phyloP scores from a whole-genome alignment of 2,888 invertebrate genomes.

The Mystacides longicornis region DNA sequence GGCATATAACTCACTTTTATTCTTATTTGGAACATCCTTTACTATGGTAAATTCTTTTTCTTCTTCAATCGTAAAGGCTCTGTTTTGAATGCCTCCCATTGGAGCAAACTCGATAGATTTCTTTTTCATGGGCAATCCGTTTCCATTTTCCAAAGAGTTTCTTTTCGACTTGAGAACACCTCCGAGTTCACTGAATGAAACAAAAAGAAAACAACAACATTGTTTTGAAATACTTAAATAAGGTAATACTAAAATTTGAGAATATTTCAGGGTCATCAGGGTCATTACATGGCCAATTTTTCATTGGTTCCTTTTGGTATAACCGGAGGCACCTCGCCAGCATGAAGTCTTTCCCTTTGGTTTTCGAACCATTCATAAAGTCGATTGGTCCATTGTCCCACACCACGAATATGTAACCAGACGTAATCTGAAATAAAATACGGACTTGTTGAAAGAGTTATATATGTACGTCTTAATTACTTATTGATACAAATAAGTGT shows the following conservation, averaged over 20 bases:
- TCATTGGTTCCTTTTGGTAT: conserved; percentile 29
- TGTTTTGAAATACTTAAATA: not conserved
- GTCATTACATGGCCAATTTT: conserved; percentile 33
- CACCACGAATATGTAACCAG: conserved; percentile 89
- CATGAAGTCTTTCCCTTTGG: conserved; percentile 69
- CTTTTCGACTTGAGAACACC: conserved; percentile 22
- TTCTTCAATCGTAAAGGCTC: conserved; percentile 35
- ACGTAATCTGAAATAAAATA: conserved; percentile 59
- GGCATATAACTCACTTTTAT: no score
- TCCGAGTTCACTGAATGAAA: conserved; percentile 18
- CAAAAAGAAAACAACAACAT: no score
- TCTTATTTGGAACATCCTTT: no score
- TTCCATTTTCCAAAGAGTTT: conserved; percentile 29
- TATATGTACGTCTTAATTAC: not conserved
- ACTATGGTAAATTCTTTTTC: conserved; percentile 29
- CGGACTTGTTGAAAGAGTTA: not conserved
- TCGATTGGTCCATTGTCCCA: conserved; percentile 90
- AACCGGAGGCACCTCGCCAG: conserved; percentile 50
- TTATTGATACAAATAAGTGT: not conserved
- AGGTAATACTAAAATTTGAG: no score
- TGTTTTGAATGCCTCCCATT: conserved; percentile 31
- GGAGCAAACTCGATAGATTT: conserved; percentile 42
- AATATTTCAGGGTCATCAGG: not conserved
- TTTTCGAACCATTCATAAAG: conserved; percentile 78
- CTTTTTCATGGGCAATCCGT: conserved; percentile 29